phyloP scores from a whole-genome alignment of 2,888 invertebrate species.

The Melipona bicolor region DNA sequence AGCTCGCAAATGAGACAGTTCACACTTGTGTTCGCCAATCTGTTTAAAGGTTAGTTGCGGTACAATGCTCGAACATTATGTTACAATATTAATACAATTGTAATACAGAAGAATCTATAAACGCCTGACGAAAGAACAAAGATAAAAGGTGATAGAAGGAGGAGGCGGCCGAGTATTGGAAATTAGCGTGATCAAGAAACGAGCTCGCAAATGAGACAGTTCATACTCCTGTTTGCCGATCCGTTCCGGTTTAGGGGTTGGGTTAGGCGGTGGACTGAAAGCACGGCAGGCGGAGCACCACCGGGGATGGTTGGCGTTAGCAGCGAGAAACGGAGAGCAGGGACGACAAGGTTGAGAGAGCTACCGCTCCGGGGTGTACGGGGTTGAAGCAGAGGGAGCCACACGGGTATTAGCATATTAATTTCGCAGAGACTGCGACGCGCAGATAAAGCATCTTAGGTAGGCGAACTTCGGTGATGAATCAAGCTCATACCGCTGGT shows the following conservation, averaged over 20 bases:
- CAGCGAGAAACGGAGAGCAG: not conserved
- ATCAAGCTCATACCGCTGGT: conserved; percentile 82
- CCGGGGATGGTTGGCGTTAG: not conserved
- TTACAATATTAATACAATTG: too few species aligned
- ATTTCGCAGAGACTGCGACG: conserved; percentile 82
- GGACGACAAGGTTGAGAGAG: conserved; percentile 53
- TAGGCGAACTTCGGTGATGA: conserved; percentile 83
- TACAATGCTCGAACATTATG: too few species aligned
- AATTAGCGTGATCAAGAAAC: conserved; percentile 1
- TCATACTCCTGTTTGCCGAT: conserved; percentile 24
- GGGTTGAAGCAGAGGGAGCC: conserved; percentile 65
- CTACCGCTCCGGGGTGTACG: conserved; percentile 56
- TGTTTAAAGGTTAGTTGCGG: conserved; percentile 29
- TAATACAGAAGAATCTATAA: too few species aligned
- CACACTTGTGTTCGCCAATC: conserved; percentile 17
- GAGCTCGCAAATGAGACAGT: conserved; percentile 12
- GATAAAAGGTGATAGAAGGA: not conserved
- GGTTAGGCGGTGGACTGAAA: conserved; percentile 16
- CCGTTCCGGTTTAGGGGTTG: conserved; percentile 30
- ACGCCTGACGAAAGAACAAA: not conserved
- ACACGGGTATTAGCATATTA: conserved; percentile 82
- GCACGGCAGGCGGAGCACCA: not conserved
- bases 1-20: conserved; percentile 2
- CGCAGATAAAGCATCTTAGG: conserved; percentile 84
- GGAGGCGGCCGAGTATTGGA: not conserved